These are phyloP conservation scores for Sinocyclocheilus rhinocerous DNA, from an alignment of 2,113 vertebrate species.

Conservation along the genomic window DNA sequence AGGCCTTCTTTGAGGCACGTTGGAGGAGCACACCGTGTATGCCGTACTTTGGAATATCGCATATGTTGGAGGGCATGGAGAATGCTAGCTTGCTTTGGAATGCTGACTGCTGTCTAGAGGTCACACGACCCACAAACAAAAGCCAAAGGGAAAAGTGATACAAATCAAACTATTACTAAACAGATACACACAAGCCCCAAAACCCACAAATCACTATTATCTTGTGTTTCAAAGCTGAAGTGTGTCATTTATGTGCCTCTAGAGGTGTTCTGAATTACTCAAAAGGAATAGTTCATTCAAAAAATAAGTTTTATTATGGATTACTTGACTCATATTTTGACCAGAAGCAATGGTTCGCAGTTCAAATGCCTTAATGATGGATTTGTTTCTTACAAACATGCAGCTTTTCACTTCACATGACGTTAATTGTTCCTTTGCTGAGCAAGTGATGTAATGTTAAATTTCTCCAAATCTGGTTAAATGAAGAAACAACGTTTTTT, in stretches of 20 bases:
- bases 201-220: background rate
- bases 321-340: too few relatives aligned
- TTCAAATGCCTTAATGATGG: too few relatives aligned
- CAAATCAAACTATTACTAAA: background rate
- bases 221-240: background rate
- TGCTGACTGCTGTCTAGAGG: slow-evolving; percentile 5
- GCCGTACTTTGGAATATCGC: background rate
- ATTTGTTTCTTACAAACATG: too few relatives aligned
- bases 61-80: slow-evolving; percentile 2
- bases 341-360: too few relatives aligned
- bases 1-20: slow-evolving; percentile 5
- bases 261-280: background rate
- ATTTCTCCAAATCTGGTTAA: background rate
- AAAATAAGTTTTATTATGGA: too few relatives aligned
- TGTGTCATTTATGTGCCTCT: background rate
- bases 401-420: too few relatives aligned
- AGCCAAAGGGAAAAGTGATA: background rate
- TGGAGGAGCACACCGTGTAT: background rate
- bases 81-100: background rate
- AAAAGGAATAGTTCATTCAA: too few relatives aligned
- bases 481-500: too few relatives aligned
- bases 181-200: background rate
- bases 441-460: too few relatives aligned
- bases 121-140: slow-evolving; percentile 15
- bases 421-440: too few relatives aligned